Percentiles rank a stretch among this genome's conserved stretches.
These are phyloP conservation scores for Megaceryle torquata DNA, from an alignment of 2,113 vertebrate species.

Conservation along the genomic window DNA sequence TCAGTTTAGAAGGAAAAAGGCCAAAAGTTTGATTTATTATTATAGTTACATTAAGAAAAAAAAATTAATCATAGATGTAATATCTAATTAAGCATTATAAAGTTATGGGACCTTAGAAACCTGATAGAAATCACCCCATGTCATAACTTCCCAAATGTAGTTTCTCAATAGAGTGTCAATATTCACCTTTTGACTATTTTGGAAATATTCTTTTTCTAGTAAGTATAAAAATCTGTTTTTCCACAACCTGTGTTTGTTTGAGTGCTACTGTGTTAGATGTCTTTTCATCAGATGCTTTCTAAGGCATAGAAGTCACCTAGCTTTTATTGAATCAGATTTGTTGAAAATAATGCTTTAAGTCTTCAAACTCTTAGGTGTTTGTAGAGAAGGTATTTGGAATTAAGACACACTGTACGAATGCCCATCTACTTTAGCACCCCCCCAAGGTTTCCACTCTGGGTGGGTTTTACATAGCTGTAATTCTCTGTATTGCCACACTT, in stretches of 20 bases:
- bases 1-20: neutral
- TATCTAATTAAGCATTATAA: neutral
- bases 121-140: neutral
- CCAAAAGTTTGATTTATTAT: neutral
- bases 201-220: neutral
- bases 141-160: neutral
- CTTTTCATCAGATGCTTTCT: neutral
- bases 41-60: neutral
- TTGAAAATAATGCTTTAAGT: neutral
- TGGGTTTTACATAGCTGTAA: neutral
- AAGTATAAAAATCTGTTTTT: neutral
- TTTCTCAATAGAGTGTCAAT: neutral
- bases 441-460: neutral
- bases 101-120: neutral
- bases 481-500: neutral
- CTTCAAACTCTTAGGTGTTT: neutral
- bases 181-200: neutral
- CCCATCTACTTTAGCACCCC: neutral
- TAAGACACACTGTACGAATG: neutral
- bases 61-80: neutral
- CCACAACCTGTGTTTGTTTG: neutral
- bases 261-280: neutral
- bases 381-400: neutral
- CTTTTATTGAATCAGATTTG: neutral
- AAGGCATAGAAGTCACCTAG: neutral